A percentile compares a stretch with the other conserved stretches of the same genome.
Evolutionary conservation across 2,113 vertebrate species (phyloP).

Genomic region (Pelecanoides urinatrix): DNA sequence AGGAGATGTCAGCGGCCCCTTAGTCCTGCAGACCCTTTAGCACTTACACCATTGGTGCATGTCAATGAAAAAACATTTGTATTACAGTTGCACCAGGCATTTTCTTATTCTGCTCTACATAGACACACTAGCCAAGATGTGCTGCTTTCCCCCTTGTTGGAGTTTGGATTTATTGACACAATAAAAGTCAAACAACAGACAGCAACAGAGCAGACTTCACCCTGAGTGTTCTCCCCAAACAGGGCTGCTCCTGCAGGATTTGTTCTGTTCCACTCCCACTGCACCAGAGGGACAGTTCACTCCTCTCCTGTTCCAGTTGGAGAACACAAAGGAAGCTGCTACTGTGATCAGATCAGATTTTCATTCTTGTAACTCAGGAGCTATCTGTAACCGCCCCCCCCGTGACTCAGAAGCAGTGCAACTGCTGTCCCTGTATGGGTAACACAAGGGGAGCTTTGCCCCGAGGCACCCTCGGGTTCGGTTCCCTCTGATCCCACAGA

Average conservation of each 20-base stretch:
- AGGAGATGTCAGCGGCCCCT: not conserved
- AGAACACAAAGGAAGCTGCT: not conserved
- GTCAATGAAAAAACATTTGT: not conserved
- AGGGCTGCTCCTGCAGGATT: not conserved
- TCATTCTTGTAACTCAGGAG: not conserved
- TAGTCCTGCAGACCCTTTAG: not conserved
- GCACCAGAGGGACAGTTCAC: not conserved
- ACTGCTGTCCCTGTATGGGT: not conserved
- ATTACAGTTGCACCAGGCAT: not conserved
- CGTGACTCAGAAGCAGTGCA: not conserved
- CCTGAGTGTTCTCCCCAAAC: not conserved
- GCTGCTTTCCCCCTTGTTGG: not conserved
- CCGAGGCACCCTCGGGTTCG: not conserved
- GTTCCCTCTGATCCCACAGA: not conserved
- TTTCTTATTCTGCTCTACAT: not conserved
- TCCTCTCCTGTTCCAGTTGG: not conserved
- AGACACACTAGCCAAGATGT: not conserved
- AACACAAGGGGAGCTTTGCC: not conserved
- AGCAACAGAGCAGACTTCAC: not conserved
- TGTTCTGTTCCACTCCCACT: not conserved
- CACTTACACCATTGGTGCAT: rapidly evolving
- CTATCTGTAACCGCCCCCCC: not conserved
- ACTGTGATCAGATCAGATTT: not conserved
- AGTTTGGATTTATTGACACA: not conserved
- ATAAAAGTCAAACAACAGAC: not conserved